Evolutionary conservation across 2,888 invertebrate species (phyloP), one percentile per base, ranked within the genome.

Genomic region (Andrena dorsata): DNA sequence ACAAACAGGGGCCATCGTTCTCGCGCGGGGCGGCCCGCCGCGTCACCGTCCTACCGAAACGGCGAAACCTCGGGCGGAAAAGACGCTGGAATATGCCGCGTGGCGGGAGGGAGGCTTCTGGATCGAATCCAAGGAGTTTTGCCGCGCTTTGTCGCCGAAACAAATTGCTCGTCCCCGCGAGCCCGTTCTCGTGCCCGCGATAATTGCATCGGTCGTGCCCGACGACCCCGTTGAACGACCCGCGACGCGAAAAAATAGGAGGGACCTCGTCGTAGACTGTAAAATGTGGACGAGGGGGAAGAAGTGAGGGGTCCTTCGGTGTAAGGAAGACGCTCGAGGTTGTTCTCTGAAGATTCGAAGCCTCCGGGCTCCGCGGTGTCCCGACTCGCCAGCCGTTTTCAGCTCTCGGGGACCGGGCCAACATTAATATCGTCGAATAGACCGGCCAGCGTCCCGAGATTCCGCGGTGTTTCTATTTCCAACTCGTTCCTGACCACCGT

Each of bases 1-100:
- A 92, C 92, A 92, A 92, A 92, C 91, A 90, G 90, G 77, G 91
- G 86, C 90, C 89, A 89, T 91, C 87, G 90, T 86, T 90, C 89
- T 89, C 88, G 83, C 90, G 88, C 84, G 69, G 75, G 66, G 79
- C 81, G 75, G 63, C 72, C 72, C 66, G 49, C 61, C 63, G 56
- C 72, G 70, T 74, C 80, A 76, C 41, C 41, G 75, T 70, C 78
- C 80, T 71, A 77, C 74, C 56, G 83, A 53, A 83, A 69, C 74
- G 80, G 80, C 74, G 75, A 63, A 41, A 41, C 41, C 49, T 71
- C 66, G 58, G 61, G 68, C 49, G 56, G 68, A 64, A 61, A 76
- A 68, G 76, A 63, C 32, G 51, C 26, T 63, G 30, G 58, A 41
- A 47, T 41, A 49, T 68, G 53, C 49, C 65, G 58, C 32, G 28